phyloP scores from a whole-genome alignment of 2,888 invertebrate genomes.

The Tricholauxania praeusta region DNA sequence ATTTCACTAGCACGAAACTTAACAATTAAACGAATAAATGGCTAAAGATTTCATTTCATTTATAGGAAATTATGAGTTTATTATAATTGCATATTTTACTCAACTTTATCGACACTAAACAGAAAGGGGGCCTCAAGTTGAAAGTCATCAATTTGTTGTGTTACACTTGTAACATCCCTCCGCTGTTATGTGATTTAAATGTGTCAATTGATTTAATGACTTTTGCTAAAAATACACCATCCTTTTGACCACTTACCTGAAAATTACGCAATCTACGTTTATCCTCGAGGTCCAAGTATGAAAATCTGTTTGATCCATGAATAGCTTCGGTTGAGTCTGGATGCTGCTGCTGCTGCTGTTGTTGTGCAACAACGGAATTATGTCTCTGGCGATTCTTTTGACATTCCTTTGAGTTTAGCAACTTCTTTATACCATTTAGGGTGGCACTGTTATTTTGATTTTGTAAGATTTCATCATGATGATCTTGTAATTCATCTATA shows the following conservation, averaged over 20 bases:
- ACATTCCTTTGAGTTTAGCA: no score
- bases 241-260: conserved; percentile 58
- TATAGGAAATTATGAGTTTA: conserved; percentile 10
- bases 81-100: conserved; percentile 7
- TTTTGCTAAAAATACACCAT: no score
- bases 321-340: conserved; percentile 65
- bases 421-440: no score
- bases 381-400: no score
- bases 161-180: no score
- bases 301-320: conserved; percentile 47
- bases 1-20: conserved; percentile 25
- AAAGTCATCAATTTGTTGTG: neutral
- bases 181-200: no score
- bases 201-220: neutral
- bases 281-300: conserved; percentile 55
- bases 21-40: conserved; percentile 31
- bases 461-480: no score
- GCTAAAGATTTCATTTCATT: conserved; percentile 15
- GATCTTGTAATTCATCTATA: no score
- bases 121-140: neutral
- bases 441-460: no score
- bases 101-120: neutral
- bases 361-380: conserved; percentile 4
- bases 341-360: conserved; percentile 60
- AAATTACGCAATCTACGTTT: conserved; percentile 64